Conservation (phyloP, 1,140 invertebrate species). For the Brachionus rotundiformis region DNA sequence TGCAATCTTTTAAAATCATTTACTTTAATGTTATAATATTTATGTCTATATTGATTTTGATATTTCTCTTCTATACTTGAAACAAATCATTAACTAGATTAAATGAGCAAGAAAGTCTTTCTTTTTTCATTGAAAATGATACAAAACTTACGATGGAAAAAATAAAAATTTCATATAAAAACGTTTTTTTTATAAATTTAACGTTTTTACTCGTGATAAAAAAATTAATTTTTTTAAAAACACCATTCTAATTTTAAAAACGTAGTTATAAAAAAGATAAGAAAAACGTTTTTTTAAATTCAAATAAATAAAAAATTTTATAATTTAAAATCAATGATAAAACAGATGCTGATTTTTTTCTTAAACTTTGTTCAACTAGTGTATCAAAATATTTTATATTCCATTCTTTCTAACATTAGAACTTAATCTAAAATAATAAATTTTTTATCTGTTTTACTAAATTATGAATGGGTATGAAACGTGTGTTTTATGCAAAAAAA, state of each 20-base stretch:
- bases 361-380: neutral
- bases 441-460: slow-evolving; percentile 17
- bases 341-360: neutral
- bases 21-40: neutral
- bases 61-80: neutral
- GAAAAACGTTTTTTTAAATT: neutral
- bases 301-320: too few relatives aligned
- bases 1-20: neutral
- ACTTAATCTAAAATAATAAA: neutral
- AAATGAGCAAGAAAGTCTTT: too few relatives aligned
- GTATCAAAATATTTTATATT: too few relatives aligned
- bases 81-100: neutral
- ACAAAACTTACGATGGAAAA: too few relatives aligned
- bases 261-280: neutral
- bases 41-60: neutral
- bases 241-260: neutral
- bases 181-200: neutral
- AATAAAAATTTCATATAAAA: too few relatives aligned
- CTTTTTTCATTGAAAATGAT: too few relatives aligned
- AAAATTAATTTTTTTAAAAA: neutral
- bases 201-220: neutral
- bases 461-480: slow-evolving; percentile 8
- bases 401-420: too few relatives aligned
- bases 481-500: slow-evolving; percentile 6
- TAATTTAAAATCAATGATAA: neutral